These are phyloP conservation scores for Vulpes ferrilata DNA, from an alignment of 2,113 vertebrate genomes.

Conservation along the genomic window DNA sequence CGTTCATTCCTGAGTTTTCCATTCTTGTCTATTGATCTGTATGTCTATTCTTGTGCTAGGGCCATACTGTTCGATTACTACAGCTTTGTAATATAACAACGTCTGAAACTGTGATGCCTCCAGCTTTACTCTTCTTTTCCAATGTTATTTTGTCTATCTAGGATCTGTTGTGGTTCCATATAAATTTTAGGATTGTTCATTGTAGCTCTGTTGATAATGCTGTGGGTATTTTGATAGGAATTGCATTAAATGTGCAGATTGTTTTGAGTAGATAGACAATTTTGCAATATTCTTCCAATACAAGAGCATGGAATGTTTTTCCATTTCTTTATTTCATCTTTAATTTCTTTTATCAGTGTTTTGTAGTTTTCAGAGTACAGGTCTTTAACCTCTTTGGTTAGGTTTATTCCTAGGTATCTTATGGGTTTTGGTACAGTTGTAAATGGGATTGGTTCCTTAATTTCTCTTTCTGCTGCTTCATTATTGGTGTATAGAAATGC, in stretches of 20 bases:
- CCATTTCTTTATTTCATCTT: background rate
- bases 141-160: background rate
- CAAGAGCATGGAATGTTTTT: background rate
- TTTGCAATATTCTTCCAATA: background rate
- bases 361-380: background rate
- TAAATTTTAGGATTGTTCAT: background rate
- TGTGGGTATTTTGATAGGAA: background rate
- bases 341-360: background rate
- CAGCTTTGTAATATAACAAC: background rate
- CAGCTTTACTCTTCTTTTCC: background rate
- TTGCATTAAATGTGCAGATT: background rate
- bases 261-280: background rate
- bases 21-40: background rate
- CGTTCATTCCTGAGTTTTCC: background rate
- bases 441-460: background rate
- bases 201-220: background rate
- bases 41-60: background rate
- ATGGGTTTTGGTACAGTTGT: background rate
- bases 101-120: background rate
- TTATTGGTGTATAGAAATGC: background rate
- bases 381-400: background rate
- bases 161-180: background rate
- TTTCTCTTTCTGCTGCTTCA: background rate
- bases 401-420: background rate
- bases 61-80: background rate